Evolutionary conservation across 2,113 vertebrate species (phyloP).

Genomic region (Microcebus griseorufus): DNA sequence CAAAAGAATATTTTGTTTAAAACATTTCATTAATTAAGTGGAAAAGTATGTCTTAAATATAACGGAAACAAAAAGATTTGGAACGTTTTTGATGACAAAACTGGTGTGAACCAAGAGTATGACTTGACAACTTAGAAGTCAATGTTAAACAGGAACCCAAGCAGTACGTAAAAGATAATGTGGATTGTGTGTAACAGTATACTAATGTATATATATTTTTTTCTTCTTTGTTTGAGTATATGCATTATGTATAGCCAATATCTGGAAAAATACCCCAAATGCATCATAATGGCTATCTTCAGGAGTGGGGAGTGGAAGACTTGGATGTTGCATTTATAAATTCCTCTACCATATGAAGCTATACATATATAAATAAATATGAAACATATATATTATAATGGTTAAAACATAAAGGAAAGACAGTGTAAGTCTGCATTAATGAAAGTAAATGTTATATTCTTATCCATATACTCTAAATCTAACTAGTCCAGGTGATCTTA

Average conservation of each 20-base stretch:
- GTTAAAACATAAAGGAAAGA: not conserved
- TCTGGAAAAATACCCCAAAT: not conserved
- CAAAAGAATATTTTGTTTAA: not conserved
- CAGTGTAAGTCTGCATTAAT: not conserved
- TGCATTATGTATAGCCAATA: not conserved
- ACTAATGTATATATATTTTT: not conserved
- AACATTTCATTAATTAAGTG: not conserved
- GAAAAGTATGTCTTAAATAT: not conserved
- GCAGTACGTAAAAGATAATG: not conserved
- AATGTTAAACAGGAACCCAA: not conserved
- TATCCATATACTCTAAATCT: not conserved
- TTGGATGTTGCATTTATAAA: not conserved
- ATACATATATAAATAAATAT: not conserved
- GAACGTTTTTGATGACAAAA: not conserved
- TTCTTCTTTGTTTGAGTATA: not conserved
- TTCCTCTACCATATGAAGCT: not conserved
- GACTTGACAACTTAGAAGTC: not conserved
- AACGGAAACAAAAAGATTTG: not conserved
- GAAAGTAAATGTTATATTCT: not conserved
- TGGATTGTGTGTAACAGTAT: not conserved
- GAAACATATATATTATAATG: not conserved
- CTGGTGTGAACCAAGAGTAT: not conserved
- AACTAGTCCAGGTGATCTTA: not conserved
- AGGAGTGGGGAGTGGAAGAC: not conserved
- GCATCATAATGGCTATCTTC: not conserved